Percentiles rank a stretch among this genome's conserved stretches.
phyloP scores from a whole-genome alignment of 1,140 invertebrate species.

The Agrilus planipennis region DNA sequence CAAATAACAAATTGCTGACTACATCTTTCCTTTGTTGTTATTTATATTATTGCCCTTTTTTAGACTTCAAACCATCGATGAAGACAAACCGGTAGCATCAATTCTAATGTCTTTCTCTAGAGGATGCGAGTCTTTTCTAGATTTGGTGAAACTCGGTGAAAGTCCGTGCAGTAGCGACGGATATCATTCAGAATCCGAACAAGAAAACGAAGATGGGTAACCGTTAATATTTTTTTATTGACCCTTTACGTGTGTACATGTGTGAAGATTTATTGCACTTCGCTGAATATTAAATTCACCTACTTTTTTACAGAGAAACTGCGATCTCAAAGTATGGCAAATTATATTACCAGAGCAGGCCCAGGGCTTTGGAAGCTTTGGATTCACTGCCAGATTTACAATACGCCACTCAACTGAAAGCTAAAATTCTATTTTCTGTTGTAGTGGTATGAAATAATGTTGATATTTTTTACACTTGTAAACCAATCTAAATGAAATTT shows the following conservation, averaged over 20 bases:
- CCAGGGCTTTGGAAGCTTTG: conserved; percentile 74
- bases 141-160: conserved; percentile 52
- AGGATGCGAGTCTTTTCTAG: conserved; percentile 65
- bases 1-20: too few relatives aligned
- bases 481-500: too few relatives aligned
- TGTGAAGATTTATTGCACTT: too few relatives aligned
- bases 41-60: too few relatives aligned
- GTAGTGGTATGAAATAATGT: too few relatives aligned
- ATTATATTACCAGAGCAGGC: conserved; percentile 72
- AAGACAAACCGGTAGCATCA: conserved; percentile 53
- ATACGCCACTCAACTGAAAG: conserved; percentile 76
- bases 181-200: conserved; percentile 74
- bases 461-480: too few relatives aligned
- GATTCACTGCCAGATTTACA: conserved; percentile 63
- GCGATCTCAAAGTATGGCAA: conserved; percentile 69
- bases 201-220: conserved; percentile 30
- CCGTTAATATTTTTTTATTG: background rate
- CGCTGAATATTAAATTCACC: too few relatives aligned
- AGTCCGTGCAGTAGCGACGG: conserved; percentile 49
- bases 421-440: conserved; percentile 88
- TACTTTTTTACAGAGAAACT: conserved; percentile 39
- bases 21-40: too few relatives aligned
- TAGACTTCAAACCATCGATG: conserved; percentile 35
- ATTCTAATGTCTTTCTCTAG: conserved; percentile 73
- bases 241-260: too few relatives aligned